phyloP scores from a whole-genome alignment of 2,888 invertebrate species.

The Pyrgus malvae region DNA sequence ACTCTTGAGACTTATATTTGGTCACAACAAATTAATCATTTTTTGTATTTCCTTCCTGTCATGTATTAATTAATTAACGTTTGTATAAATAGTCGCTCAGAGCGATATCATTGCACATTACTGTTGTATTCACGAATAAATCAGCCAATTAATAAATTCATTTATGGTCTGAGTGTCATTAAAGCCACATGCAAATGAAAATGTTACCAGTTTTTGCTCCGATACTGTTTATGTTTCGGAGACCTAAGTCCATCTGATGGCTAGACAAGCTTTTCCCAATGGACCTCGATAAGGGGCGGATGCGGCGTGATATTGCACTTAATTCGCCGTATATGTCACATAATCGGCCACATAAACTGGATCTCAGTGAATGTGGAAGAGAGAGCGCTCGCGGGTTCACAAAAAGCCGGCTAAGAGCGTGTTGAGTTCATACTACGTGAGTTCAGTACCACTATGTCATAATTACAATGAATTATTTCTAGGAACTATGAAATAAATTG shows the following conservation, averaged over 20 bases:
- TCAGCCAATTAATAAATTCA: neutral
- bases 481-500: too few species aligned
- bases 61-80: too few species aligned
- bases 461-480: too few species aligned
- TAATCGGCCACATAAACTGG: conserved; percentile 51
- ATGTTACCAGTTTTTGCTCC: neutral
- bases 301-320: conserved; percentile 32
- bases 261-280: neutral
- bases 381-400: conserved; percentile 34
- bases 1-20: too few species aligned
- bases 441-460: too few species aligned
- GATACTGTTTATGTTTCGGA: neutral
- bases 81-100: too few species aligned
- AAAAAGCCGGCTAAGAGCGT: too few species aligned
- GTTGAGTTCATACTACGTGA: too few species aligned
- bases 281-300: conserved; percentile 21
- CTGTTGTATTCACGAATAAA: neutral
- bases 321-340: conserved; percentile 44
- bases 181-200: neutral
- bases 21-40: too few species aligned
- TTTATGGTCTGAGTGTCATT: neutral
- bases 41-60: too few species aligned
- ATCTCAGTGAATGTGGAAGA: conserved; percentile 47
- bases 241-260: neutral
- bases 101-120: too few species aligned